Conservation (phyloP, 2,888 invertebrate species). For the Gymnosoma rotundatum region DNA sequence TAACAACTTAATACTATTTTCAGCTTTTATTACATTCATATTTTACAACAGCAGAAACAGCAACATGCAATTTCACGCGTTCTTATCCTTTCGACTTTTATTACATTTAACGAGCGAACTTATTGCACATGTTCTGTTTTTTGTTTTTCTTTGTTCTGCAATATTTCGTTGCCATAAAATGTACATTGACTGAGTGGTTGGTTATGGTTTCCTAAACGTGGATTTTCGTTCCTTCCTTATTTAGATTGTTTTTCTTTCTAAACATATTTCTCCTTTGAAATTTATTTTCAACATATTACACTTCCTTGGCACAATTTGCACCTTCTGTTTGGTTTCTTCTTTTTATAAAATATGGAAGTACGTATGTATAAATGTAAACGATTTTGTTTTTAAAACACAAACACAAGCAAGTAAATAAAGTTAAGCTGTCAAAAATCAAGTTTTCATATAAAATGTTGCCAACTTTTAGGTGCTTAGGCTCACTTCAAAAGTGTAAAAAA, state of each 20-base stretch:
- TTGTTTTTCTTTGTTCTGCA: neutral
- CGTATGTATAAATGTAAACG: neutral
- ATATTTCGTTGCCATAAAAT: constrained; percentile 24
- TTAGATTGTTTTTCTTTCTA: constrained; percentile 21
- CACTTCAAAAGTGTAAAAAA: neutral
- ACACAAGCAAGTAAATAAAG: constrained; percentile 42
- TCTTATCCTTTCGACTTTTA: constrained; percentile 62
- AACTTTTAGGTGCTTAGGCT: constrained; percentile 32
- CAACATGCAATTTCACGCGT: constrained; percentile 49
- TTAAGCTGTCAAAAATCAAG: constrained; percentile 43
- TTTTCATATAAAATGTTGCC: constrained; percentile 56
- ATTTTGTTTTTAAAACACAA: constrained; percentile 7
- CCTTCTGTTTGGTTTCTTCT: constrained; percentile 50
- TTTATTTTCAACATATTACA: constrained; percentile 63
- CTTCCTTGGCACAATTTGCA: constrained; percentile 67
- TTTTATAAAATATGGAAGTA: neutral
- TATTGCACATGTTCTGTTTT: constrained; percentile 17
- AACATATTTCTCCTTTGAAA: constrained; percentile 47
- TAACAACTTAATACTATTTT: constrained; percentile 50
- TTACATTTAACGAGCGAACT: constrained; percentile 48
- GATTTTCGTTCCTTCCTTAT: constrained; percentile 2
- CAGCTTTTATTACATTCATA: constrained; percentile 50
- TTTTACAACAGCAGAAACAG: constrained; percentile 29
- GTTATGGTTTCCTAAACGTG: constrained; percentile 35
- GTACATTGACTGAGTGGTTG: constrained; percentile 17